Percentiles rank a stretch among this genome's conserved stretches.
These are phyloP conservation scores for Calephelis perditalis DNA, from an alignment of 2,888 invertebrate genomes.

Conservation along the genomic window DNA sequence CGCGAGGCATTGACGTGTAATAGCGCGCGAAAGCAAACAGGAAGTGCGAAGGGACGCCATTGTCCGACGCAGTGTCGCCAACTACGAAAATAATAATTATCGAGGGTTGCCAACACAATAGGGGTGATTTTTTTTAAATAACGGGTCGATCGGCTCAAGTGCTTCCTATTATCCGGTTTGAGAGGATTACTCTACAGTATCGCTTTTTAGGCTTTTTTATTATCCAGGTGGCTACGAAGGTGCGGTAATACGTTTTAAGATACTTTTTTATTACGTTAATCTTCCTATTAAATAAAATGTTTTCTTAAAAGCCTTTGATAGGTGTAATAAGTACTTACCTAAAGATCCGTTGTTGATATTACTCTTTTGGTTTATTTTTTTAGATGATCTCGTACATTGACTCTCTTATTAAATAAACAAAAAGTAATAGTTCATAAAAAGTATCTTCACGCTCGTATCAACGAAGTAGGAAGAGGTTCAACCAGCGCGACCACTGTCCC, in stretches of 20 bases:
- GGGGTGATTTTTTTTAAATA: slow-evolving; percentile 58
- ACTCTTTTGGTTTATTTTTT: no score
- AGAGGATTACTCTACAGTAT: slow-evolving; percentile 70
- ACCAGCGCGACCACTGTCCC: no score
- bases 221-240: slow-evolving; percentile 61
- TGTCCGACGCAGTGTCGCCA: slow-evolving; percentile 72
- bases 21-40: slow-evolving; percentile 77
- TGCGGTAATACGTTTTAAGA: slow-evolving; percentile 65
- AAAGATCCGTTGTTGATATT: no score
- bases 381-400: no score
- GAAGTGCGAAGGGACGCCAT: slow-evolving; percentile 66
- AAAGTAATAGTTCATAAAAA: no score
- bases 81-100: slow-evolving; percentile 78
- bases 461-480: no score
- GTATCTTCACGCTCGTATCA: no score
- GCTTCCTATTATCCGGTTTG: slow-evolving; percentile 66
- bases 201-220: slow-evolving; percentile 46
- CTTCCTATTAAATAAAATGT: slow-evolving; percentile 48
- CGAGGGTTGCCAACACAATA: slow-evolving; percentile 66
- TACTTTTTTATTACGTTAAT: slow-evolving; percentile 47
- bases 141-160: slow-evolving; percentile 73
- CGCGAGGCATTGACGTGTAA: slow-evolving; percentile 72
- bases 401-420: no score
- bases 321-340: not conserved
- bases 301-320: slow-evolving; percentile 17